Base-by-base conservation (phyloP, 2,888 invertebrate genomes). In the Ethmia dodecea region DNA sequence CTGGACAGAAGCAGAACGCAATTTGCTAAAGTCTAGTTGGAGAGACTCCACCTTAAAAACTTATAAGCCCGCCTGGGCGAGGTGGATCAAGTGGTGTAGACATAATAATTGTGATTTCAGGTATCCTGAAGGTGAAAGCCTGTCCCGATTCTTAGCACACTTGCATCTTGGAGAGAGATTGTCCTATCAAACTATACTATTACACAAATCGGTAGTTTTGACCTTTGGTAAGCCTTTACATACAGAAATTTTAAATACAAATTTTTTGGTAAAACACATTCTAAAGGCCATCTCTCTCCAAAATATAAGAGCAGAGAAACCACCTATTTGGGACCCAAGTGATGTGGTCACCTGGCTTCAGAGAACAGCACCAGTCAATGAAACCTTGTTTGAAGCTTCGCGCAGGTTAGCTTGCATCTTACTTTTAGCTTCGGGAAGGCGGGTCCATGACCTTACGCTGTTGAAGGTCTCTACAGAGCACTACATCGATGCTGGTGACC, bases 31-130 rank as follows among this genome's bases (percentile, higher is more conserved):
- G 5, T 37, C 25, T 2, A 45, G 44, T 15, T 52, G 51, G 51
- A 31, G 49, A 3, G 13, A 15, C 1, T 55, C 50, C 8, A 49
- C 55, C 1, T 24, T 49, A 9, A 20, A 11, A 5, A 47, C 45
- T 1, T 51, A 49, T 29, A 42, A 18, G 8, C 33, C 43, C 3
- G 30, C 35, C 3, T 30, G 37, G 24, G 30, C 24, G 12, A 40
- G 40, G 27, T 49, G 46, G 34, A 13, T 43, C 1, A 13, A 24
- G 9, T 39, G 45, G 40, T 33, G 42, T 33, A 12, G 4, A 3
- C 9, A 3, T 6, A 32, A 38, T n/a, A 33, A 37, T 3, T 4
- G 31, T 5, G 25, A 35, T 11, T 2, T 10, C n/a, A 30, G 16
- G 10, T 8, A 31, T 5, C 43, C 43, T 4, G 15, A 26, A 8